Base-by-base conservation (phyloP, 2,797 vertebrate species). In the Ceyx erithaca region DNA sequence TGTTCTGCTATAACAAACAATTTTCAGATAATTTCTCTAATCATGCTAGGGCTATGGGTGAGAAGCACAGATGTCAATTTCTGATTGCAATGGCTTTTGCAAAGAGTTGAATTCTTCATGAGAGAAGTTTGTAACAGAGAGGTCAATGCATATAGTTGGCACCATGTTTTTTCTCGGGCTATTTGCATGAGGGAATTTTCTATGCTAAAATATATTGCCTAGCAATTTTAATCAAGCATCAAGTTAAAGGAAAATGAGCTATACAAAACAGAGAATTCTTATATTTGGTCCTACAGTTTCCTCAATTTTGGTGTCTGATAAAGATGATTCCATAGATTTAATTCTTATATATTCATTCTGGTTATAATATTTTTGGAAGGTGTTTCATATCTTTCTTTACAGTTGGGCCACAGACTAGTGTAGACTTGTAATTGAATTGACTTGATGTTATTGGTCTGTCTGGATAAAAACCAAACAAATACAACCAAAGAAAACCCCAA, bases 21-120 rank as follows among this genome's bases (percentile, higher is more conserved):
- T 37, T 89, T 82, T 58, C 46, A 75, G 40, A 86, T 92, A 82
- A 9, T 82, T 68, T 45, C 84, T 77, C 61, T 94, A 87, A 75
- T 88, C 54, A 48, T 54, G 46, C 21, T 78, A 89, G 54, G 45
- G 21, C 28, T 33, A 55, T 17, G 19, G 21, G 46, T 93, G 57
- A 92, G 62, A 92, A 92, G 76, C 71, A 59, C 64, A 93, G 78
- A 88, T 92, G 90, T 85, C 85, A 80, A 26, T 54, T 78, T 89
- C 68, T 91, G 87, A 85, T 93, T 93, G 37, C 73, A 46, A 9
- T 83, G 78, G 75, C 54, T 92, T 90, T 85, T 80, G 37, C 28
- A 79, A 69, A 70, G 48, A 58, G 17, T 23, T 76, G 69, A 72
- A 86, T 91, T 88, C 90, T 90, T 73, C 76, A 18, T 6, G 51